Conservation (phyloP, 2,888 invertebrate species). For the Amiota mariae region DNA sequence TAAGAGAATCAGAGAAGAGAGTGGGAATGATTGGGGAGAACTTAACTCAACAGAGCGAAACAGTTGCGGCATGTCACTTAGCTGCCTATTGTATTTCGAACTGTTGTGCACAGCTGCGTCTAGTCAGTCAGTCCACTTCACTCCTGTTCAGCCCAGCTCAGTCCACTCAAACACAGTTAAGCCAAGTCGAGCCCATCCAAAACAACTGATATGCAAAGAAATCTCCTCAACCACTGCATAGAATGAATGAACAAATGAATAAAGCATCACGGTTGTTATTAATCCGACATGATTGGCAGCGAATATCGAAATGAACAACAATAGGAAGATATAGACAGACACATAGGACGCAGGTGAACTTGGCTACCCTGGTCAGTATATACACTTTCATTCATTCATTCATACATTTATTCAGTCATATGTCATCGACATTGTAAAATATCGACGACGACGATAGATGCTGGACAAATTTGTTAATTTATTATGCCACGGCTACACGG, state of each 20-base stretch:
- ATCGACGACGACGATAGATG: conserved; percentile 49
- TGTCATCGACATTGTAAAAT: conserved; percentile 59
- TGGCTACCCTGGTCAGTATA: not conserved
- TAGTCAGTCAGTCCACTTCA: conserved; percentile 12
- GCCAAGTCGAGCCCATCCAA: not conserved
- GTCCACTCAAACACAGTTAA: not conserved
- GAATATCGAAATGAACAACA: conserved; percentile 64
- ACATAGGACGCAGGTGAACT: conserved; percentile 59
- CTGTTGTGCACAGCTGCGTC: conserved; percentile 52
- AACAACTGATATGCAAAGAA: conserved; percentile 4
- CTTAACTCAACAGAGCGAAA: conserved; percentile 8
- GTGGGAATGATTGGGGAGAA: not conserved
- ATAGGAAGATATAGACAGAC: conserved; percentile 30
- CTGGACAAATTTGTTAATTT: conserved; percentile 66
- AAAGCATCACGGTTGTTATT: conserved; percentile 62
- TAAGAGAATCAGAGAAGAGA: not conserved
- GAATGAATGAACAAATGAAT: conserved; percentile 54
- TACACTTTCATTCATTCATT: not conserved
- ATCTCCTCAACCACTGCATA: conserved; percentile 49
- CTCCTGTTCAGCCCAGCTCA: not conserved
- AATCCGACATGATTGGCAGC: conserved; percentile 69
- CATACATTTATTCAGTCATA: conserved; percentile 21
- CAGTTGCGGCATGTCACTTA: conserved; percentile 57
- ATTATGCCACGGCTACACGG: conserved; percentile 56
- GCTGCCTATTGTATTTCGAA: conserved; percentile 47